Evolutionary conservation across 2,888 invertebrate species (phyloP), one percentile per base, ranked within the genome.

Genomic region (Agrilus biguttatus): DNA sequence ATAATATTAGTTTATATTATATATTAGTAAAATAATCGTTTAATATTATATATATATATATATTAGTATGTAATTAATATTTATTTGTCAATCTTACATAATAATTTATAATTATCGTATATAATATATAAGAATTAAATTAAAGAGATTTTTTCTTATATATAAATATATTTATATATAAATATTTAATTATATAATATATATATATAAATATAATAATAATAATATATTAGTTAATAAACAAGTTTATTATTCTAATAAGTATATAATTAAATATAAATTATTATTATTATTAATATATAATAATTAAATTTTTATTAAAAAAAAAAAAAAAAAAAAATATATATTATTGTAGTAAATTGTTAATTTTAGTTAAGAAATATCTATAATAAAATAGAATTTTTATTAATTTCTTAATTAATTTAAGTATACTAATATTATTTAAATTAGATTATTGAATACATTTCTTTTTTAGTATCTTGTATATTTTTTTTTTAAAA

Each of bases 121-220:
- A 55, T 47, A 50, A 49, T 49, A 12, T 39, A 35, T 53, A 54
- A 55, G 56, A 57, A 52, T 37, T 46, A 43, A 44, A 45, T 47
- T 50, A 44, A 53, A 55, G 45, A 50, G 42, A 41, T 43, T 46
- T 45, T 49, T 44, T 44, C 52, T 51, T 52, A 55, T 52, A 54
- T 48, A 53, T 50, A 41, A 46, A 44, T 49, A 52, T 51, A 57
- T 59, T 42, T 50, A 48, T 46, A 45, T 46, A 47, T 21, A 44
- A 63, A 62, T 60, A 60, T 61, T 60, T 62, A 63, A 63, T 63
- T 61, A 65, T 64, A 59, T 62, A 61, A 44, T 62, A 62, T 63
- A 61, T 63, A 42, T 35, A 45, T 51, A 54, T 58, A 53, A 49
- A 43, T 44, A 45, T 43, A n/a, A 35, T 42, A 43, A 14, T 21